phyloP scores from a whole-genome alignment of 1,140 invertebrate genomes.

The Orchestia grillus region DNA sequence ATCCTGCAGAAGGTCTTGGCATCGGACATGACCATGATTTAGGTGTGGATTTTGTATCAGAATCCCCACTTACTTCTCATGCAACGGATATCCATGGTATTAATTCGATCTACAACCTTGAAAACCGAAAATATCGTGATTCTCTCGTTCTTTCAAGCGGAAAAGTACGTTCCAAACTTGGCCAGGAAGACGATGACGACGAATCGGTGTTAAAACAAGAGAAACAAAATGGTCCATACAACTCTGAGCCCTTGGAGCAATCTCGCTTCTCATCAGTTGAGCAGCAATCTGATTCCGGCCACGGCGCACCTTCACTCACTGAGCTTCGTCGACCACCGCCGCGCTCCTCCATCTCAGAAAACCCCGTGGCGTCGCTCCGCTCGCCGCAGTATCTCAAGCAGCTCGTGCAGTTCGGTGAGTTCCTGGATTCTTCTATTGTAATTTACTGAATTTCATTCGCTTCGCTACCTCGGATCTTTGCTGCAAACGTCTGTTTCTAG shows the following conservation, averaged over 20 bases:
- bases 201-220: background rate
- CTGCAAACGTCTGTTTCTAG: background rate
- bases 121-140: background rate
- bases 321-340: background rate
- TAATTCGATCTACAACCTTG: background rate
- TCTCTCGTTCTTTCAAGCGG: background rate
- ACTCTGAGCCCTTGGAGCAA: conserved; percentile 3
- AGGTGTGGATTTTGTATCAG: background rate
- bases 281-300: conserved; percentile 34
- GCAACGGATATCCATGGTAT: background rate
- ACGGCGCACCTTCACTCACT: background rate
- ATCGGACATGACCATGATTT: background rate
- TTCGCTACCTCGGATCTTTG: background rate
- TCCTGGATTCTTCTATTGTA: background rate
- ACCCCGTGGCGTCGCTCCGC: background rate
- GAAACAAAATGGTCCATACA: background rate
- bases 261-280: conserved; percentile 38
- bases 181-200: background rate
- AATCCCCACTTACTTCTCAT: background rate
- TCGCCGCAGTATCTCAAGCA: background rate
- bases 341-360: background rate
- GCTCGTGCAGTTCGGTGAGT: conserved; percentile 19
- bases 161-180: background rate
- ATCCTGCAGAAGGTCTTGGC: background rate
- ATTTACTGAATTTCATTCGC: background rate